Evolutionary conservation across 2,888 invertebrate species (phyloP), one percentile per base, ranked within the genome.

Genomic region (Andrena chrysosceles): DNA sequence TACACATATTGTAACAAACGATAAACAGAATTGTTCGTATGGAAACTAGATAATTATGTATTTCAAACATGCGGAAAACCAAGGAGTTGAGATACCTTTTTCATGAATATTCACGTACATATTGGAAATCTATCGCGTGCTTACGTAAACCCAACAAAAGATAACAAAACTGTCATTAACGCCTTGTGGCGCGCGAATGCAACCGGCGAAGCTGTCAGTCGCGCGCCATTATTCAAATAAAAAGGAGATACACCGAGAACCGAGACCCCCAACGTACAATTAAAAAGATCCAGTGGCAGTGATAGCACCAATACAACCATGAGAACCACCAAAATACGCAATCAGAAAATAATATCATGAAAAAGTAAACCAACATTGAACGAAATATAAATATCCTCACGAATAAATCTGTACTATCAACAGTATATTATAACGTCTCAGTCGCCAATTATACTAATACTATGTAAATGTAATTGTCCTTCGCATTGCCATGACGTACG

Each of bases 151-250:
- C 2, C 2, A 10, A 10, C 42, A 29, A 35, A 29, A 67, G 33
- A 72, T 81, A 72, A 52, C 67, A 31, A 23, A 52, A 8, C 4
- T 26, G 54, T 62, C n/a, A 42, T 42, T 42, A 54, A 5, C 42
- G 26, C 29, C 20, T 29, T n/a, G 23, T 66, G 10, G 29, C 29
- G 13, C 4, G 23, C 42, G 10, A 70, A 70, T 23, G 29, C 67
- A n/a, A 23, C 8, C 29, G 23, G 33, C 29, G 23, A 0, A 60
- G 26, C 20, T 54, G n/a, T 62, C 48, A 13, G 8, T 35, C 68
- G 13, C 2, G 42, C 13, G 10, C 48, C 1, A 33, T 10, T 56
- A 56, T 68, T 54, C n/a, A 48, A 71, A 42, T 29, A 16, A 31
- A 6, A 20, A 6, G 10, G 3, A 35, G 8, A 13, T 35, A 68